A percentile compares a stretch with the other conserved stretches of the same genome.
These are phyloP conservation scores for Metopolophium dirhodum DNA, from an alignment of 1,140 invertebrate genomes.

Conservation along the genomic window DNA sequence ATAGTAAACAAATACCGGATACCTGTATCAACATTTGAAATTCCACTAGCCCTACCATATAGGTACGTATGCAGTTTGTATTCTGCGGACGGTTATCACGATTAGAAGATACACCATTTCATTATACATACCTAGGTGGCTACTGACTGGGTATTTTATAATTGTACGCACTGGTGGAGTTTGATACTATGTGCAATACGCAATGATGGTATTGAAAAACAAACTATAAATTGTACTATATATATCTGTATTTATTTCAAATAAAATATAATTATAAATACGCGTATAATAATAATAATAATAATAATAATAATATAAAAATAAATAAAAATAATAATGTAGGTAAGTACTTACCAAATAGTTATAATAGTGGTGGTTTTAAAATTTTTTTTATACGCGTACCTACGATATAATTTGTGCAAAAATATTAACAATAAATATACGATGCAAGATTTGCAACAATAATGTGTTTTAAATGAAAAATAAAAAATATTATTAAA, in stretches of 20 bases:
- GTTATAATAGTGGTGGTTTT: not conserved
- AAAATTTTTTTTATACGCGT: not conserved
- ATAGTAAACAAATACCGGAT: too few species aligned
- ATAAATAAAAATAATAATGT: not conserved
- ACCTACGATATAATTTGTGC: not conserved
- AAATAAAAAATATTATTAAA: not conserved
- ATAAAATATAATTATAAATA: constrained; percentile 15
- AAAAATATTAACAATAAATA: constrained; percentile 12
- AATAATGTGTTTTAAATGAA: not conserved
- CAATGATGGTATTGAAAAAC: not conserved
- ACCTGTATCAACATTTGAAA: too few species aligned
- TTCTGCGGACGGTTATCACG: too few species aligned
- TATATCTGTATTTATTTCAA: not conserved
- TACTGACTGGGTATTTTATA: too few species aligned
- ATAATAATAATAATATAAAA: not conserved
- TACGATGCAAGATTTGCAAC: not conserved
- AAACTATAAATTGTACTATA: not conserved
- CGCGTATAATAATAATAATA: constrained; percentile 12
- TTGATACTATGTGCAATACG: not conserved
- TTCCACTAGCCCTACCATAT: too few species aligned
- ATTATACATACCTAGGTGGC: too few species aligned
- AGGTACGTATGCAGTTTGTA: too few species aligned
- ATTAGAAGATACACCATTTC: too few species aligned
- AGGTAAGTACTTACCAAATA: too few species aligned
- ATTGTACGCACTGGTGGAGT: too few species aligned